A percentile compares a stretch with the other conserved stretches of the same genome.
Evolutionary conservation across 1,140 invertebrate species (phyloP).

Genomic region (Diprion similis): DNA sequence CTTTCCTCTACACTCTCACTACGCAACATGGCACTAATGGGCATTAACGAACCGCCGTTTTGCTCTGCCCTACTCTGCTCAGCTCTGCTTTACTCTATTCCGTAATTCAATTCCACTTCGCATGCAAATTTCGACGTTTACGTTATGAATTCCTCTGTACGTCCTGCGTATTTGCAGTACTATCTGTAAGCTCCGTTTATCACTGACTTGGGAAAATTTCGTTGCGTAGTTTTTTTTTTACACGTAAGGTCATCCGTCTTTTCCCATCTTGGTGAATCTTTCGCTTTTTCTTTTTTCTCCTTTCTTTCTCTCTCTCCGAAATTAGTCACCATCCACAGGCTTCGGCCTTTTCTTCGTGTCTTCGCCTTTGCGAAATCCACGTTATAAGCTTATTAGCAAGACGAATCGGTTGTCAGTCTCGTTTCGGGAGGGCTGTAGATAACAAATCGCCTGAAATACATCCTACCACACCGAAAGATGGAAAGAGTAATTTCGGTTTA

Average conservation of each 20-base stretch:
- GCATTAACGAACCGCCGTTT: no score
- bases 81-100: no score
- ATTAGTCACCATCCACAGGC: neutral
- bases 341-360: neutral
- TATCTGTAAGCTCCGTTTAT: no score
- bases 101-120: neutral
- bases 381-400: conserved; percentile 4
- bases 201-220: no score
- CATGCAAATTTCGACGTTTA: neutral
- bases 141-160: neutral
- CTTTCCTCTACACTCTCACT: no score
- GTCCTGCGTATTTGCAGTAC: no score
- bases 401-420: neutral
- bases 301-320: neutral
- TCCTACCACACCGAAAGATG: neutral
- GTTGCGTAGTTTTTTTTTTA: neutral
- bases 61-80: no score
- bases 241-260: neutral
- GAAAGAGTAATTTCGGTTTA: no score
- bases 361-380: neutral
- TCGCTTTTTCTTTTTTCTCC: conserved; percentile 11
- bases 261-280: conserved; percentile 9
- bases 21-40: no score
- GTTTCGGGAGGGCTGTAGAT: neutral
- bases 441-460: neutral